Percentiles rank a stretch among this genome's conserved stretches.
Conservation (phyloP, 2,113 vertebrate species). For the Urocynchramus pylzowi region DNA sequence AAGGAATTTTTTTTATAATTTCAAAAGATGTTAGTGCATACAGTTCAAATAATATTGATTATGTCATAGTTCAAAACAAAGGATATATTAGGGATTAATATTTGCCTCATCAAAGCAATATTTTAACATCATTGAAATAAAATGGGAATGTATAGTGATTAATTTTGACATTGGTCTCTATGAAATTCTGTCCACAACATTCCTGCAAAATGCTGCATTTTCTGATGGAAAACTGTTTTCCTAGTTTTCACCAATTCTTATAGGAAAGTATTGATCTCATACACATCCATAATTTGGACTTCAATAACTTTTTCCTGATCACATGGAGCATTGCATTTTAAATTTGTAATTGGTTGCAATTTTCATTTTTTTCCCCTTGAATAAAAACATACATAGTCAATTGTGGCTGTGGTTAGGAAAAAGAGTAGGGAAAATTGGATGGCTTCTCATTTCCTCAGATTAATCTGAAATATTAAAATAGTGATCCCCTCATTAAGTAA, state of each 20-base stretch:
- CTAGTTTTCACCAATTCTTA: background rate
- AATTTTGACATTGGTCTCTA: background rate
- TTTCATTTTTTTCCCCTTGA: background rate
- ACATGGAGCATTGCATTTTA: background rate
- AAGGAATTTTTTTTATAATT: background rate
- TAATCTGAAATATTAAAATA: background rate
- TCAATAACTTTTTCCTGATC: background rate
- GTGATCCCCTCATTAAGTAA: background rate
- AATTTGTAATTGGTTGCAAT: background rate
- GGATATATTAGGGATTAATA: background rate
- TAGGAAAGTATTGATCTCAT: background rate
- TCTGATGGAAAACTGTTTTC: background rate
- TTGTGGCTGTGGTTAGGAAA: background rate
- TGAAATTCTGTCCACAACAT: background rate
- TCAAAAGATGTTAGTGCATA: rapidly evolving
- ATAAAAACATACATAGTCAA: background rate
- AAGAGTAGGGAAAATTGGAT: background rate
- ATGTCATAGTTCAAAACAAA: background rate
- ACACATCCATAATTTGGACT: background rate
- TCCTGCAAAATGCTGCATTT: background rate
- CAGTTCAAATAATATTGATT: background rate
- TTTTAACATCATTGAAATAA: background rate
- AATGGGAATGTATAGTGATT: background rate
- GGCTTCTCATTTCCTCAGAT: background rate
- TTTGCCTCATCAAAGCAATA: background rate